Evolutionary conservation across 2,797 vertebrate genomes (phyloP).

Genomic region (Antrozous pallidus): DNA sequence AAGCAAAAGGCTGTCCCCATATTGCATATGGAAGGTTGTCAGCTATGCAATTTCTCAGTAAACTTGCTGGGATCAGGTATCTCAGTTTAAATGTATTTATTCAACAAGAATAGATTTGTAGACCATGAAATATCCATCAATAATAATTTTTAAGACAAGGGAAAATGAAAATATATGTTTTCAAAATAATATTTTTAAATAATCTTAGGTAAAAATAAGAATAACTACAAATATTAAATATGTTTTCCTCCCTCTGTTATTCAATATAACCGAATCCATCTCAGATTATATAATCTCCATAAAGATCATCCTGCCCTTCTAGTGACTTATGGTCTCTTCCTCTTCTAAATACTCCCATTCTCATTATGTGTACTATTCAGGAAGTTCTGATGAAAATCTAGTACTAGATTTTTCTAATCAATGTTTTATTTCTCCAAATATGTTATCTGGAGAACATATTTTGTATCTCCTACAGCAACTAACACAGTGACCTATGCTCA

Average conservation of each 20-base stretch:
- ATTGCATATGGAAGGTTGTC: conserved; percentile 54
- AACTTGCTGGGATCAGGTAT: conserved; percentile 43
- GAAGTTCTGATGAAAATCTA: not conserved
- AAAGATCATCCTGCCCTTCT: not conserved
- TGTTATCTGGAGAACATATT: not conserved
- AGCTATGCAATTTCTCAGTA: conserved; percentile 53
- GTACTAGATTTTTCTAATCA: not conserved
- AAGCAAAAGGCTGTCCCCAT: conserved; percentile 23
- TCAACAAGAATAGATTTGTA: conserved; percentile 68
- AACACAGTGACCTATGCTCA: not conserved
- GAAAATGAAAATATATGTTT: conserved; percentile 39
- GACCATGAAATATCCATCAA: conserved; percentile 67
- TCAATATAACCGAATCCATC: not conserved
- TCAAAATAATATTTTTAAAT: conserved; percentile 48
- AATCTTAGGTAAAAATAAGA: conserved; percentile 45
- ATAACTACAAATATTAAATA: not conserved
- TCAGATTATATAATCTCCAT: not conserved
- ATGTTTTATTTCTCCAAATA: not conserved
- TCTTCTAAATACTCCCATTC: not conserved
- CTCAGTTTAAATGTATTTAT: conserved; percentile 67
- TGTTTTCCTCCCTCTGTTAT: not conserved
- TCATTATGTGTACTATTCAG: not conserved
- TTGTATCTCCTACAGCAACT: not conserved
- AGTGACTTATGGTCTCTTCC: not conserved
- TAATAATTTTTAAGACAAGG: conserved; percentile 14